Conservation (phyloP, 1,140 invertebrate species). For the Drosophila elegans region DNA sequence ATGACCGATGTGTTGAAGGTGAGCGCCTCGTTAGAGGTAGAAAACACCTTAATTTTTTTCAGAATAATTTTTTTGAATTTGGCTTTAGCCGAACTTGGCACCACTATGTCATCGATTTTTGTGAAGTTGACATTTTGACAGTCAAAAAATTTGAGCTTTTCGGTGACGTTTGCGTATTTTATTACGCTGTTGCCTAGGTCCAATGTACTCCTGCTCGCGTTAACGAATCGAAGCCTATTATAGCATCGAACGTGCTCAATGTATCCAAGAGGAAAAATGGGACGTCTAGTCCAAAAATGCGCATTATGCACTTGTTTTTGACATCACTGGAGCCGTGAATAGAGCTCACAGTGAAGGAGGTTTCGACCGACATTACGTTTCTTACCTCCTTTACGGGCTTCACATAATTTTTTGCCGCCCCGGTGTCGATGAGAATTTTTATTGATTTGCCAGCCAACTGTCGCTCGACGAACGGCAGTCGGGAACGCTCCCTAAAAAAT, state of each 20-base stretch:
- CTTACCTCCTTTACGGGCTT: slow-evolving; percentile 28
- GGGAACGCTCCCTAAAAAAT: slow-evolving; percentile 41
- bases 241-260: slow-evolving; percentile 5
- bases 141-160: slow-evolving; percentile 6
- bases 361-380: slow-evolving; percentile 28
- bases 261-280: no score
- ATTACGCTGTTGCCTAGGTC: not conserved
- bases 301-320: slow-evolving; percentile 22
- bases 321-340: slow-evolving; percentile 24
- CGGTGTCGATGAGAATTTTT: slow-evolving; percentile 38
- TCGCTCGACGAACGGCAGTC: slow-evolving; percentile 27
- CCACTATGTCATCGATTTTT: no score
- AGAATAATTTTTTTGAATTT: no score
- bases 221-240: slow-evolving; percentile 13
- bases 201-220: slow-evolving; percentile 1
- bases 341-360: slow-evolving; percentile 28
- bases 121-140: not conserved
- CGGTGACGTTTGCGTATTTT: not conserved
- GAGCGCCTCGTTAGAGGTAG: no score
- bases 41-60: no score
- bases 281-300: slow-evolving; percentile 12
- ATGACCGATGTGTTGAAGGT: no score
- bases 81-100: no score
- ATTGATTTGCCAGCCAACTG: slow-evolving; percentile 30
- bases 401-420: slow-evolving; percentile 34